Conservation (phyloP, 2,888 invertebrate species). For the Zhuqinia jingwanae region DNA sequence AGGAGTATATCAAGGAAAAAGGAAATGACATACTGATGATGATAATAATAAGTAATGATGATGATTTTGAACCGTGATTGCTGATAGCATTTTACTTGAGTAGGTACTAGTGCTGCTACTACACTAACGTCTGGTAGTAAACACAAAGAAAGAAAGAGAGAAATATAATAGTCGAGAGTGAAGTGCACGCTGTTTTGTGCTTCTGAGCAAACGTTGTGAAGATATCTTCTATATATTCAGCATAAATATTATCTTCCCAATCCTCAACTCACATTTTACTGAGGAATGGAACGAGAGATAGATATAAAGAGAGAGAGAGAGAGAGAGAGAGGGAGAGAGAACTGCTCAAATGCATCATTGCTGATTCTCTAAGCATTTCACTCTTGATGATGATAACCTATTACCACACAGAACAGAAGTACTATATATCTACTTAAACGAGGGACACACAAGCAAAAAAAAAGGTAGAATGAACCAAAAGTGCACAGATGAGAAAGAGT, state of each 20-base stretch:
- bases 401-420: slow-evolving; percentile 9
- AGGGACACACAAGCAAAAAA: not conserved
- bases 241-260: no score
- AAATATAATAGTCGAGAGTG: no score
- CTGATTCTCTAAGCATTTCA: slow-evolving; percentile 30
- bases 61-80: slow-evolving; percentile 68
- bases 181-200: no score
- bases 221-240: no score
- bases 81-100: slow-evolving; percentile 54
- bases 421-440: no score
- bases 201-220: no score
- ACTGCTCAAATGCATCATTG: slow-evolving; percentile 33
- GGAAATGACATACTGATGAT: slow-evolving; percentile 53
- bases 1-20: slow-evolving; percentile 22
- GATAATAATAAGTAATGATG: slow-evolving; percentile 32
- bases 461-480: not conserved
- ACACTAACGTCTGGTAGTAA: not conserved
- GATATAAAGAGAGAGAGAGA: no score
- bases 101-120: no score
- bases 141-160: not conserved
- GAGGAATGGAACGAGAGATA: no score
- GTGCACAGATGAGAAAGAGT: no score
- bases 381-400: slow-evolving; percentile 51
- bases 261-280: no score
- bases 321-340: not conserved